Evolutionary conservation across 2,888 invertebrate genomes (phyloP).

Genomic region (Crematogaster levior): DNA sequence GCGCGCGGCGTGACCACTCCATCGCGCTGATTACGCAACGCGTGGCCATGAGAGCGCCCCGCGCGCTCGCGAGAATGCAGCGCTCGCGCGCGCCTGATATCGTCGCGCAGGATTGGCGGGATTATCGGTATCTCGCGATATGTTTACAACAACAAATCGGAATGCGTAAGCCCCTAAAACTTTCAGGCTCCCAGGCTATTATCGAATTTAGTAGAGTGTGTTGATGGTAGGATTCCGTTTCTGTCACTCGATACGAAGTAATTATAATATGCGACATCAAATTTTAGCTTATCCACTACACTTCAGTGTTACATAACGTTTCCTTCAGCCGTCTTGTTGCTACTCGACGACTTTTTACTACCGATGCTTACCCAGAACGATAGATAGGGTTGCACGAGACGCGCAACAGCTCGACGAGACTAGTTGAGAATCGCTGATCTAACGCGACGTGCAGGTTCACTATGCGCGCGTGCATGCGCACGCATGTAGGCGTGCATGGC

Average conservation of each 20-base stretch:
- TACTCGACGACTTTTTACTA: not conserved
- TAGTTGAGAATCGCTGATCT: slow-evolving; percentile 35
- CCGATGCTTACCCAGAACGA: not conserved
- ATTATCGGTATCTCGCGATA: slow-evolving; percentile 58
- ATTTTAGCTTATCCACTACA: not conserved
- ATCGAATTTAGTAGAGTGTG: not conserved
- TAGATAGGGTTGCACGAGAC: slow-evolving; percentile 17
- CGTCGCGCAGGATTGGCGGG: slow-evolving; percentile 60
- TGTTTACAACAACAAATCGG: slow-evolving; percentile 66
- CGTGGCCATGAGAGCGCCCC: slow-evolving; percentile 84
- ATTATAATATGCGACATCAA: not conserved
- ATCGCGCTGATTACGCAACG: slow-evolving; percentile 84
- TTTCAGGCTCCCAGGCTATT: not conserved
- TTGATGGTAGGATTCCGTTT: not conserved
- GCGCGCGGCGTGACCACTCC: slow-evolving; percentile 75
- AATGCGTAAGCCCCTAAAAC: slow-evolving; percentile 41
- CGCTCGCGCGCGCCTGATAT: slow-evolving; percentile 54
- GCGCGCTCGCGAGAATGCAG: slow-evolving; percentile 60
- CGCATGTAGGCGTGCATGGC: slow-evolving; percentile 41
- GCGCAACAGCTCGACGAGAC: not conserved
- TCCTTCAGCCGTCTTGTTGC: slow-evolving; percentile 7
- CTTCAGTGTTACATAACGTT: slow-evolving; percentile 1
- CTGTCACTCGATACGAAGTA: not conserved
- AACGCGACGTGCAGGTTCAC: slow-evolving; percentile 33
- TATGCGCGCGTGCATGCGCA: slow-evolving; percentile 24